A percentile compares a stretch with the other conserved stretches of the same genome.
These are phyloP conservation scores for Solenopsis invicta DNA, from an alignment of 1,140 invertebrate genomes.

Conservation along the genomic window DNA sequence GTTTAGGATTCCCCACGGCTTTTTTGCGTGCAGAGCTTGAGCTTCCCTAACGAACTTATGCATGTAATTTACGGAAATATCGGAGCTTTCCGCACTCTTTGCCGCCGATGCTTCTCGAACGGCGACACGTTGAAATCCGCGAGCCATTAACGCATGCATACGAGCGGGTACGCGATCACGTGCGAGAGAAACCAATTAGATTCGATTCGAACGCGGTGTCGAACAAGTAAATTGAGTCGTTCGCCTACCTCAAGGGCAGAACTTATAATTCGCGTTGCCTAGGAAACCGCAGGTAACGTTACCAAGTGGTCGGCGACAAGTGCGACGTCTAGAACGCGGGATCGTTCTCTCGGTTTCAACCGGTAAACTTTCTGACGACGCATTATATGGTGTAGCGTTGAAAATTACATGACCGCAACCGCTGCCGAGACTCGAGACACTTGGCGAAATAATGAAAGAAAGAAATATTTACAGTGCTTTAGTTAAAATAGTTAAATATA, in stretches of 20 bases:
- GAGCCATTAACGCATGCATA: slow-evolving; percentile 19
- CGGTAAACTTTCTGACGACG: slow-evolving; percentile 11
- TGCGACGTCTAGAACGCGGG: slow-evolving; percentile 24
- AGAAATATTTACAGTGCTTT: not conserved
- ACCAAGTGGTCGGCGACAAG: slow-evolving; percentile 40
- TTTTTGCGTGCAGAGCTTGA: slow-evolving; percentile 35
- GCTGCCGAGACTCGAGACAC: slow-evolving; percentile 1
- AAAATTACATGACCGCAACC: slow-evolving; percentile 41
- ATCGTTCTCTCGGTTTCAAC: slow-evolving; percentile 34
- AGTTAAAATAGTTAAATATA: not conserved
- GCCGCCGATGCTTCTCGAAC: not conserved
- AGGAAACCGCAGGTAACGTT: slow-evolving; percentile 38
- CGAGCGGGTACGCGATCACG: slow-evolving; percentile 6
- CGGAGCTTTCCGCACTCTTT: not conserved
- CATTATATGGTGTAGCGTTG: not conserved
- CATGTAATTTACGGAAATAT: slow-evolving; percentile 40
- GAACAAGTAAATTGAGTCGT: slow-evolving; percentile 44
- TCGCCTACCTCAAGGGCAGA: slow-evolving; percentile 31
- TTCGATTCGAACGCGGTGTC: slow-evolving; percentile 15
- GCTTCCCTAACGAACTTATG: slow-evolving; percentile 48
- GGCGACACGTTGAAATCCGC: slow-evolving; percentile 4
- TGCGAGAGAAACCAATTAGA: slow-evolving; percentile 33
- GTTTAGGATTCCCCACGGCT: slow-evolving; percentile 26
- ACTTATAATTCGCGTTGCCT: slow-evolving; percentile 58
- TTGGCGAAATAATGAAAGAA: slow-evolving; percentile 24